These are phyloP conservation scores for Neolamprologus fasciatus DNA, from an alignment of 2,113 vertebrate genomes.

Conservation along the genomic window DNA sequence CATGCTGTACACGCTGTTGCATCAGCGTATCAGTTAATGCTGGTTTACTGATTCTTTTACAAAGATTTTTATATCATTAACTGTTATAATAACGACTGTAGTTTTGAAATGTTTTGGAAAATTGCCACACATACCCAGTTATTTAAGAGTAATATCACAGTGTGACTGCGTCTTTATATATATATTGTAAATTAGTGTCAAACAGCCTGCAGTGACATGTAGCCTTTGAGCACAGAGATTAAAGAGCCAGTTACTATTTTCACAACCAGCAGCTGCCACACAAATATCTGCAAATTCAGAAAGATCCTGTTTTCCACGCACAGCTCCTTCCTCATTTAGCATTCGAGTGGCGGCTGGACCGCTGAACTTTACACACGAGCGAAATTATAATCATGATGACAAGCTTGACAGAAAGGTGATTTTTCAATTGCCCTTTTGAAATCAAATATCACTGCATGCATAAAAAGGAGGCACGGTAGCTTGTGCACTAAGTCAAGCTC, in stretches of 20 bases:
- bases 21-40: not conserved
- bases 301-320: not conserved
- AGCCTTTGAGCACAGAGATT: slow-evolving; percentile 15
- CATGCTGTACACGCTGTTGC: not conserved
- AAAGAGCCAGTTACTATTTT: not conserved
- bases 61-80: not conserved
- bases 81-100: not conserved
- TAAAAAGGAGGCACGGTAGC: not conserved
- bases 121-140: not conserved
- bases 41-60: not conserved
- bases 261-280: not conserved
- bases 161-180: not conserved
- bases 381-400: not conserved
- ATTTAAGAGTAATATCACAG: not conserved
- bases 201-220: slow-evolving; percentile 7
- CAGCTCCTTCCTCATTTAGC: not conserved
- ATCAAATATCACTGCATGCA: not conserved
- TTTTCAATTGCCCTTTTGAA: not conserved
- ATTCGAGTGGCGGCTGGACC: not conserved
- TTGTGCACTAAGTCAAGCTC: not conserved
- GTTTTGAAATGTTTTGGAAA: not conserved
- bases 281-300: not conserved
- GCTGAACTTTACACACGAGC: not conserved
- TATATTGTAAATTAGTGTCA: slow-evolving; percentile 1
- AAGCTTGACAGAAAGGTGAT: not conserved